These are phyloP conservation scores for Aldabrachelys gigantea DNA, from an alignment of 2,113 vertebrate genomes.

Conservation along the genomic window DNA sequence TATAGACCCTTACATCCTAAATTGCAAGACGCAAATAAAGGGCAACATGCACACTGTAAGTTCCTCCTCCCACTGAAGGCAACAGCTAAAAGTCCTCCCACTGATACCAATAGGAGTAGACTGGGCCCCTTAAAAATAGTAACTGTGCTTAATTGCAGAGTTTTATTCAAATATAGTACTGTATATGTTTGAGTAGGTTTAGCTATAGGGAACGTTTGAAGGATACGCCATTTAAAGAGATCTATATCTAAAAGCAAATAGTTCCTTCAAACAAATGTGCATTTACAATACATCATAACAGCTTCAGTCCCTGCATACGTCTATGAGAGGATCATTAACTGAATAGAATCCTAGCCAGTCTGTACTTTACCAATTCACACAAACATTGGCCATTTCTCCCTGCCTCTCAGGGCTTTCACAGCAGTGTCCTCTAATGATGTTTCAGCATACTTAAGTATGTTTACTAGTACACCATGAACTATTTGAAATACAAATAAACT, in stretches of 20 bases:
- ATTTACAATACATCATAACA: background rate
- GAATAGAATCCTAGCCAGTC: background rate
- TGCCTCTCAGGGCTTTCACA: background rate
- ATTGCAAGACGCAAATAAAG: background rate
- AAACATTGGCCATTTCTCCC: background rate
- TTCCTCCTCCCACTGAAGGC: background rate
- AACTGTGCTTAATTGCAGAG: background rate
- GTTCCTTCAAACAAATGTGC: background rate
- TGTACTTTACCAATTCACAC: background rate
- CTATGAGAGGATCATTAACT: background rate
- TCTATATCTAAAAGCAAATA: background rate
- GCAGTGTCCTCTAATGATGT: background rate
- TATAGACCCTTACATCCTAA: background rate
- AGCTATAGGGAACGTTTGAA: background rate
- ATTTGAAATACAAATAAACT: background rate
- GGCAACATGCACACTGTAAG: background rate
- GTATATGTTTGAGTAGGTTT: background rate
- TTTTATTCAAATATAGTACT: background rate
- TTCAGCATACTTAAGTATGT: background rate
- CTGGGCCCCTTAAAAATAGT: background rate
- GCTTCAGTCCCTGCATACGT: background rate
- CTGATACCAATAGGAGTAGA: background rate
- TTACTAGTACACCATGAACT: background rate
- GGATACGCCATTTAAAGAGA: background rate
- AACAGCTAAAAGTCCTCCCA: background rate